Evolutionary conservation across 2,113 vertebrate species (phyloP).

Genomic region (Nibea albiflora): DNA sequence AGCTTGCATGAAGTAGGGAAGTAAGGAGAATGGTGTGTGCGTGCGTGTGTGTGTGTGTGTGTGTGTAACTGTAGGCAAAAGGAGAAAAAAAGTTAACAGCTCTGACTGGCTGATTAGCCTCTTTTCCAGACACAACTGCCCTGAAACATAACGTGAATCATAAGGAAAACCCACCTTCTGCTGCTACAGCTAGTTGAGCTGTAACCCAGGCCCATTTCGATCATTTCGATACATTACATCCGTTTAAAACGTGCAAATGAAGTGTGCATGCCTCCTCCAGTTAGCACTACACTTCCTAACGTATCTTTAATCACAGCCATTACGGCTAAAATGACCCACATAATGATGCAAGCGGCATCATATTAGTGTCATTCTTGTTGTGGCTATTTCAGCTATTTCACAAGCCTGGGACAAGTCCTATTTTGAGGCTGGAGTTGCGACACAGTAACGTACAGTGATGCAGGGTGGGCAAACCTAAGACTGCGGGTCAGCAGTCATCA

Average conservation of each 20-base stretch:
- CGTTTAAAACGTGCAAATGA: not conserved
- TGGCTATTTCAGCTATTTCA: conserved; percentile 65
- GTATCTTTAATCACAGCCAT: not conserved
- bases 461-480: conserved; percentile 4
- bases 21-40: conserved; percentile 42
- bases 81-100: conserved; percentile 32
- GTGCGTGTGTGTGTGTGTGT: conserved; percentile 32
- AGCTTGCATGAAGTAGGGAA: conserved; percentile 72
- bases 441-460: conserved; percentile 50
- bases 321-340: not conserved
- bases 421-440: conserved; percentile 47
- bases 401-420: conserved; percentile 55
- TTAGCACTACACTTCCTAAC: not conserved
- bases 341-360: conserved; percentile 21
- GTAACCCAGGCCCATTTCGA: not conserved
- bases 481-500: conserved; percentile 3
- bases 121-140: not conserved
- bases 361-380: conserved; percentile 27
- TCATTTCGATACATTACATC: not conserved
- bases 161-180: not conserved
- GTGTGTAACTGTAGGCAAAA: conserved; percentile 38
- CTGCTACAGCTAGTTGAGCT: not conserved
- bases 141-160: not conserved
- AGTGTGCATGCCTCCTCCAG: not conserved
- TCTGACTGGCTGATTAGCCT: conserved; percentile 2